These are phyloP conservation scores for Poeciliopsis presidionis DNA, from an alignment of 2,797 vertebrate genomes.

Conservation along the genomic window DNA sequence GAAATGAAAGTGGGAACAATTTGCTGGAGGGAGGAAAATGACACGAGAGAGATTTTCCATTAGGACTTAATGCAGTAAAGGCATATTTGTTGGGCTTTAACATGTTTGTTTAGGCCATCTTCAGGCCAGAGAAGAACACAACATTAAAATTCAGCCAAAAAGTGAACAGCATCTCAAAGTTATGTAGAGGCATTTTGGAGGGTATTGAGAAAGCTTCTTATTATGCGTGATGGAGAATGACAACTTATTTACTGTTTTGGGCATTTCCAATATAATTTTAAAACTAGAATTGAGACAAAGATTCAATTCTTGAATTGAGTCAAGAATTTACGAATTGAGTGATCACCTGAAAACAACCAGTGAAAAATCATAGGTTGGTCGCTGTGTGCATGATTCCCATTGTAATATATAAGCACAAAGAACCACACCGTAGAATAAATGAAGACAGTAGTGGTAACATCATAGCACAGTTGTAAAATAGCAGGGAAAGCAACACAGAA, in stretches of 20 bases:
- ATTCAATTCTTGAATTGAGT: background rate
- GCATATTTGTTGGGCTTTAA: background rate
- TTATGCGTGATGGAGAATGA: background rate
- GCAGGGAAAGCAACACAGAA: no score
- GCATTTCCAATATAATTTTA: background rate
- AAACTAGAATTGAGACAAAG: background rate
- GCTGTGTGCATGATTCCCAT: background rate
- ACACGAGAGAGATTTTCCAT: background rate
- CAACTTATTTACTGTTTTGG: background rate
- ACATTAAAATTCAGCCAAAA: background rate
- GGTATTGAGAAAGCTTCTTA: background rate
- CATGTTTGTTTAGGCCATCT: background rate
- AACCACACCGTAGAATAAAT: background rate
- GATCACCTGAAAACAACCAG: background rate
- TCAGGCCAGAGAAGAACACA: background rate
- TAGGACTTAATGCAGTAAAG: background rate
- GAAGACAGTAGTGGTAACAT: background rate
- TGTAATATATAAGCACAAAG: background rate
- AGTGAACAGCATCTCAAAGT: background rate
- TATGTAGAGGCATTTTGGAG: background rate
- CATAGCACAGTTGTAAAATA: no score
- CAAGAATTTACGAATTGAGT: background rate
- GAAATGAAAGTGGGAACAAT: slow-evolving; percentile 20
- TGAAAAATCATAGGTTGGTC: background rate
- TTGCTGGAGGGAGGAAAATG: slow-evolving; percentile 14